A percentile compares a stretch with the other conserved stretches of the same genome.
Evolutionary conservation across 1,140 invertebrate genomes (phyloP).

Genomic region (Drosophila mayri): DNA sequence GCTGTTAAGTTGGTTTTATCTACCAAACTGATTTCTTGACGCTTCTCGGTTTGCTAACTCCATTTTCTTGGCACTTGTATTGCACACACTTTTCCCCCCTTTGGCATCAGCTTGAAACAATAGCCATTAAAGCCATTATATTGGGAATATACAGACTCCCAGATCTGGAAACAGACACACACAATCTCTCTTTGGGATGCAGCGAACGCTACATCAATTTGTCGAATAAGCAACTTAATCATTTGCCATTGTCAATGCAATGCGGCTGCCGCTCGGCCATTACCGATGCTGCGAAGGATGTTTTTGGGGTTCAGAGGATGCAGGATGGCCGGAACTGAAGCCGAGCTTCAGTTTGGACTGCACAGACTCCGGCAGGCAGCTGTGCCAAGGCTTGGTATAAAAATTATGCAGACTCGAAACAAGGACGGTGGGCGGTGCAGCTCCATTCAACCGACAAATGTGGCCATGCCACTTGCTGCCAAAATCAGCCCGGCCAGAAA

Average conservation of each 20-base stretch:
- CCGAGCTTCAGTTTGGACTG: constrained; percentile 5
- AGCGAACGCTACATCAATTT: constrained; percentile 71
- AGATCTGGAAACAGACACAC: not conserved
- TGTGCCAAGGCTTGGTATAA: constrained; percentile 73
- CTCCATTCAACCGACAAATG: constrained; percentile 76
- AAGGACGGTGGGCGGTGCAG: constrained; percentile 33
- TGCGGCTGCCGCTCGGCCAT: constrained; percentile 44
- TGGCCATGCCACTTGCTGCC: constrained; percentile 80
- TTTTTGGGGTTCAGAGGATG: not conserved
- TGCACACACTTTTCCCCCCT: constrained; percentile 8
- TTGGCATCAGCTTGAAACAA: constrained; percentile 46
- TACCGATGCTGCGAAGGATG: constrained; percentile 8
- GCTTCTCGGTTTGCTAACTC: constrained; percentile 1
- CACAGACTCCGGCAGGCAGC: constrained; percentile 14
- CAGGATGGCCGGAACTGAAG: constrained; percentile 18
- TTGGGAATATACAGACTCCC: constrained; percentile 20
- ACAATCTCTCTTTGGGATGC: constrained; percentile 28
- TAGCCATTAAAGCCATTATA: constrained; percentile 39
- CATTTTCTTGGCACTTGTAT: not conserved
- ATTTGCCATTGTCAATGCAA: constrained; percentile 76
- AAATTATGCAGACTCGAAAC: constrained; percentile 76
- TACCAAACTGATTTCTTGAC: not conserved
- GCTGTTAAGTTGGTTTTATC: not conserved
- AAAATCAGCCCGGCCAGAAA: constrained; percentile 66
- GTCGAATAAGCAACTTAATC: constrained; percentile 82